These are phyloP conservation scores for Hypsopygia costalis DNA, from an alignment of 2,888 invertebrate species.

Conservation along the genomic window DNA sequence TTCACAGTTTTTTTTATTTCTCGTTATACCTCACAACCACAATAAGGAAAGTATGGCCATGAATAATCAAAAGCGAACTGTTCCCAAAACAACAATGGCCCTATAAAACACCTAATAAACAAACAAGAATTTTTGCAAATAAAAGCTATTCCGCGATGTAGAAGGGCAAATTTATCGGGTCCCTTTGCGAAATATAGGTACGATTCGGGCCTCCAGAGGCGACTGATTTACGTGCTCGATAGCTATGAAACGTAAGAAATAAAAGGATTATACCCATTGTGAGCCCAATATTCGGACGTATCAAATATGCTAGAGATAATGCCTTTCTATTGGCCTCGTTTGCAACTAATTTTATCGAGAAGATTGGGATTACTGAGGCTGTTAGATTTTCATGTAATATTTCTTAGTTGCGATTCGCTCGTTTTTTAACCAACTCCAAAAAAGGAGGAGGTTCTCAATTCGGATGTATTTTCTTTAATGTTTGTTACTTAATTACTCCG, in stretches of 20 bases:
- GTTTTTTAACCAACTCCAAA: no score
- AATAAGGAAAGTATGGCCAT: constrained; percentile 13
- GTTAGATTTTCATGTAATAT: background rate
- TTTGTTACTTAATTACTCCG: no score
- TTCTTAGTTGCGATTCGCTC: background rate
- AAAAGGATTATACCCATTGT: constrained; percentile 18
- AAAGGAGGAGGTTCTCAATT: no score
- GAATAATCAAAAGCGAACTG: constrained; percentile 18
- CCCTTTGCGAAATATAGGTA: constrained; percentile 26
- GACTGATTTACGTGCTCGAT: constrained; percentile 19
- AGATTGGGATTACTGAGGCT: background rate
- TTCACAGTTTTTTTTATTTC: no score
- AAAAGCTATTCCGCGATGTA: constrained; percentile 25
- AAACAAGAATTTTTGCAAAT: constrained; percentile 27
- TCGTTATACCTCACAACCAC: background rate
- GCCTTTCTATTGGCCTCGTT: constrained; percentile 6
- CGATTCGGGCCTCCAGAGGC: constrained; percentile 10
- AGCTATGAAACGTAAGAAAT: constrained; percentile 17
- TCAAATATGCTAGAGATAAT: constrained; percentile 8
- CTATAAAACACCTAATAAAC: constrained; percentile 23
- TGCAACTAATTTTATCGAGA: background rate
- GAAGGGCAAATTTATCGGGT: constrained; percentile 24
- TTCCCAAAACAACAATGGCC: constrained; percentile 14
- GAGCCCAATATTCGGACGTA: constrained; percentile 5
- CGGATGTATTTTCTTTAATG: no score